A percentile compares a stretch with the other conserved stretches of the same genome.
Evolutionary conservation across 2,888 invertebrate species (phyloP).

Genomic region (Euclidia mi): DNA sequence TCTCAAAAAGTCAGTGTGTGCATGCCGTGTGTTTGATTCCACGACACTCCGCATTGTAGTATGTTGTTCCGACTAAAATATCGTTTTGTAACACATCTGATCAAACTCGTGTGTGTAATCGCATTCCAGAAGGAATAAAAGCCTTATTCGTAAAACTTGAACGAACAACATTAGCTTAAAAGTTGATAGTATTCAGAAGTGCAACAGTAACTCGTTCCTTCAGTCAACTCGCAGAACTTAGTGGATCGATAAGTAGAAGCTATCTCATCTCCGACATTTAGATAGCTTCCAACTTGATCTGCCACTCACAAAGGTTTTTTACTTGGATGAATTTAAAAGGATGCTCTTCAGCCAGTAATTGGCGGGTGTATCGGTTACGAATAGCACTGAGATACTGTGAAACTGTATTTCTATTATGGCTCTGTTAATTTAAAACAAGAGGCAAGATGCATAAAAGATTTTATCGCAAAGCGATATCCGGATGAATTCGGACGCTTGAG

Average conservation of each 20-base stretch:
- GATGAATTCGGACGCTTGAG: no score
- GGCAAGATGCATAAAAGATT: no score
- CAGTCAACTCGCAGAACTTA: not conserved
- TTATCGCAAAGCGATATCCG: no score
- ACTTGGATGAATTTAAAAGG: constrained; percentile 1
- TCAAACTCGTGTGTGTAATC: no score
- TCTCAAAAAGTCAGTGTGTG: no score
- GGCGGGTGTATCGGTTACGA: not conserved
- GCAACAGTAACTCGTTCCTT: not conserved
- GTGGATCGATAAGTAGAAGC: not conserved
- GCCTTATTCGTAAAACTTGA: no score
- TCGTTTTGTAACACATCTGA: no score
- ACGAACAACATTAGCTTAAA: not conserved
- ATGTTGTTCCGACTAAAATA: no score
- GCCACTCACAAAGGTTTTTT: not conserved
- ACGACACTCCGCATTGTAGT: no score
- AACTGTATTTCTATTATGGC: not conserved
- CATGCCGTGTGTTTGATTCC: no score
- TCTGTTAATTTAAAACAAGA: not conserved
- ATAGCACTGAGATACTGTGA: not conserved
- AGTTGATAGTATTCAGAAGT: not conserved
- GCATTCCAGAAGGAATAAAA: no score
- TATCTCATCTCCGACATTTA: not conserved
- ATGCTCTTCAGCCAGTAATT: constrained; percentile 1
- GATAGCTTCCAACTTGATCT: constrained; percentile 2